These are phyloP conservation scores for Borostomias antarcticus DNA, from an alignment of 2,797 vertebrate species.

Conservation along the genomic window DNA sequence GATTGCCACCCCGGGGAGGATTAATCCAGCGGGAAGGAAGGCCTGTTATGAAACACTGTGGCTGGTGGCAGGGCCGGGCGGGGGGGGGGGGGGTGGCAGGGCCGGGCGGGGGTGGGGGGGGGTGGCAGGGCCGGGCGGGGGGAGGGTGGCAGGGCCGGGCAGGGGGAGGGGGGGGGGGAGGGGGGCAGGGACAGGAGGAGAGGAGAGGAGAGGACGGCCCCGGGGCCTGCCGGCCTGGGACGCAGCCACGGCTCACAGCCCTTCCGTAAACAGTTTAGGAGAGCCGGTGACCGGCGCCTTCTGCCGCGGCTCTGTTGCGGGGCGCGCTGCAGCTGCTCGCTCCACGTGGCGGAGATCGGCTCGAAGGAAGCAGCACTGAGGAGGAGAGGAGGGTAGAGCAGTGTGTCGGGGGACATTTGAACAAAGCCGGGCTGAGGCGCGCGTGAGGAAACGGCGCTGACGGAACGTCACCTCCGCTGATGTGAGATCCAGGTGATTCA, in stretches of 20 bases:
- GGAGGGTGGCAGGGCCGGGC: not conserved
- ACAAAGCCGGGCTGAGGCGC: conserved; percentile 35
- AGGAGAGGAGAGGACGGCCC: conserved; percentile 24
- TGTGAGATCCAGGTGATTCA: conserved; percentile 55
- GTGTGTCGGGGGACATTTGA: conserved; percentile 46
- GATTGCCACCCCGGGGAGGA: conserved; percentile 52
- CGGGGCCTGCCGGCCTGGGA: conserved; percentile 32
- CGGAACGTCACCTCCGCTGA: conserved; percentile 50
- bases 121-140: not conserved
- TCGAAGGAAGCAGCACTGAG: not conserved
- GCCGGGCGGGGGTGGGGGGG: conserved; percentile 22
- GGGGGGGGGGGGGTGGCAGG: conserved; percentile 39
- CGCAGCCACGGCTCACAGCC: conserved; percentile 37
- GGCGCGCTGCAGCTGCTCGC: conserved; percentile 18
- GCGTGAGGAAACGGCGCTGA: conserved; percentile 57
- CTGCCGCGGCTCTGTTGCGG: conserved; percentile 13
- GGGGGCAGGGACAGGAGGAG: not conserved
- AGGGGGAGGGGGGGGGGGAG: not conserved
- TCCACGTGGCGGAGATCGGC: conserved; percentile 31
- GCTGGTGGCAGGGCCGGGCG: conserved; percentile 52
- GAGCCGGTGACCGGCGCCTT: conserved; percentile 26
- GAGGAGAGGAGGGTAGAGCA: conserved; percentile 7
- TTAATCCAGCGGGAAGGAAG: conserved; percentile 62
- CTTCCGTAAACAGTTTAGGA: conserved; percentile 37
- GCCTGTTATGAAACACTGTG: conserved; percentile 67